These are phyloP conservation scores for Cervus canadensis DNA, from an alignment of 2,113 vertebrate species.

Conservation along the genomic window DNA sequence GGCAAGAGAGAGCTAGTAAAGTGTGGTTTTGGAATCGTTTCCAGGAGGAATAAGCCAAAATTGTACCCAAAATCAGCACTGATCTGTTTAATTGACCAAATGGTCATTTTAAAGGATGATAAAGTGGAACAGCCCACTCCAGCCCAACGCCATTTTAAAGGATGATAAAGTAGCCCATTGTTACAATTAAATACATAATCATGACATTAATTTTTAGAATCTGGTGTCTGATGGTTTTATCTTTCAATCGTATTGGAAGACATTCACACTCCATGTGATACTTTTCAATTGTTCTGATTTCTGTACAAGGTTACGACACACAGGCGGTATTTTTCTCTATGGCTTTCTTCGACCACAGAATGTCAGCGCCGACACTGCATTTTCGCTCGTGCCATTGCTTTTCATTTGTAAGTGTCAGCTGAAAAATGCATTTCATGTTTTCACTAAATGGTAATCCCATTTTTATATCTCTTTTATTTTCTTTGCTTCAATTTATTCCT, in stretches of 20 bases:
- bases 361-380: accelerated
- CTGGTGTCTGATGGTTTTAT: neutral
- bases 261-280: neutral
- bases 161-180: neutral
- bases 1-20: neutral
- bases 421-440: conserved; percentile 14
- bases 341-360: neutral
- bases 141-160: neutral
- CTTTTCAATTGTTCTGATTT: neutral
- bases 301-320: neutral
- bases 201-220: neutral
- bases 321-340: neutral
- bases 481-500: conserved; percentile 29
- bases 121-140: neutral
- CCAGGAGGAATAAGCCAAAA: neutral
- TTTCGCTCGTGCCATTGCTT: neutral
- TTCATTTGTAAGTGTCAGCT: conserved; percentile 33
- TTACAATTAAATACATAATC: neutral
- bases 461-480: conserved; percentile 34
- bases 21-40: neutral
- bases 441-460: neutral
- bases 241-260: neutral
- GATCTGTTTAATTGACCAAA: neutral
- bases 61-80: neutral
- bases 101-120: neutral